Base-by-base conservation (phyloP, 37 sponge, comb jelly and placozoan species). In the Sycon ciliatum region DNA sequence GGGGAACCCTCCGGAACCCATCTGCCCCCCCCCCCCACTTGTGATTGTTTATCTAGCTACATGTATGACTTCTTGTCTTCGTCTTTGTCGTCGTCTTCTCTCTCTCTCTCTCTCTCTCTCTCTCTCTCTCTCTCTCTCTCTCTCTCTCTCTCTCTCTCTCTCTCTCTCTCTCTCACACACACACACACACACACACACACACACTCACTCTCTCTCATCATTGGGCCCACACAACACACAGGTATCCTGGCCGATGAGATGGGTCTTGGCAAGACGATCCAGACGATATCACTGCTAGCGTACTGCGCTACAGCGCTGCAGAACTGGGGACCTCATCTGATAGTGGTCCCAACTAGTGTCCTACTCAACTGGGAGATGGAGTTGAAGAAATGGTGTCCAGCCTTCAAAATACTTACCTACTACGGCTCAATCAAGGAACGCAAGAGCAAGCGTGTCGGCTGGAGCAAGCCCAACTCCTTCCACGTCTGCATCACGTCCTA, bases 401-500 rank as follows among this genome's bases (percentile, higher is more conserved):
- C 89, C 46, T 89, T 98, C 82, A 98, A 98, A 73, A 82, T 98
- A 37, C 77, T 98, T 56, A 88, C 93, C 36, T 98, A 98, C 80
- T 92, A 85, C 77, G 99, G 99, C 24, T 69, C 83, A 67, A 69
- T 79, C 67, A 98, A 98, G 68, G 99, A 92, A 49, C 74, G 99
- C 36, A 86, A 83, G 42, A 84, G 86, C 55, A 93, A 92, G 56
- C 68, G 99, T 76, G 32, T 87, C 85, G 95, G 95, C 2, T 95
- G 95, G 95, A 83, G 85, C 18, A 95, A 90, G 75, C 68, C 73
- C 4, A 95, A 95, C 77, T 80, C 93, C 0, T 98, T 98, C 68
- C 99, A 98, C 67, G 87, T 98, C n/a, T 98, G 99, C 69, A 89
- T 98, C 68, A 98, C 99, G 23, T 93, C 93, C 33, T 98, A 98